Evolutionary conservation across 2,797 vertebrate genomes (phyloP).

Genomic region (Premnoplex brunnescens): DNA sequence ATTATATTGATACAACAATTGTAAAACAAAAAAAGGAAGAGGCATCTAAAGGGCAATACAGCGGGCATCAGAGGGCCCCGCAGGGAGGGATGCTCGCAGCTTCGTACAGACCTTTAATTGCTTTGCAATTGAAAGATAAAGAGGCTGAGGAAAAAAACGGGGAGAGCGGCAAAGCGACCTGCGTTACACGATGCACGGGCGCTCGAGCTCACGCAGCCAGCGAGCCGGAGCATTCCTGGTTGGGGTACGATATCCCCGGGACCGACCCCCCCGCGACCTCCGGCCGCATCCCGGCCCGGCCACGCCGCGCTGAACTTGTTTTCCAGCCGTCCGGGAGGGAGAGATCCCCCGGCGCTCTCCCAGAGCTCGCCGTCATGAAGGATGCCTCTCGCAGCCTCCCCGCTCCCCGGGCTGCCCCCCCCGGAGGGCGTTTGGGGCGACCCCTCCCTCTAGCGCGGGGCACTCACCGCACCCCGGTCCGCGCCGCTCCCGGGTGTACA

Average conservation of each 20-base stretch:
- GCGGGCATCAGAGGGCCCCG: slow-evolving; percentile 72
- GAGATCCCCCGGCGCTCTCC: no score
- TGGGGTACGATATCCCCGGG: no score
- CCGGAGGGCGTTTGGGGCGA: no score
- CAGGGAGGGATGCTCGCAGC: slow-evolving; percentile 69
- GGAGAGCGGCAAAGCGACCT: slow-evolving; percentile 45
- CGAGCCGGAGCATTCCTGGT: neutral
- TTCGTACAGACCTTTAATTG: slow-evolving; percentile 80
- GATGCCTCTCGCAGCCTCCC: neutral
- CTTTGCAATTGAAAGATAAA: slow-evolving; percentile 78
- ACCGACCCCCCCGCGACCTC: rapidly evolving
- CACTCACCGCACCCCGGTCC: neutral
- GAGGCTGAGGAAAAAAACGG: slow-evolving; percentile 20
- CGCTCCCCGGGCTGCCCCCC: neutral
- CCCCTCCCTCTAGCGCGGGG: neutral
- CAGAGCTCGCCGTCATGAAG: neutral
- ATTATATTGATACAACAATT: slow-evolving; percentile 83
- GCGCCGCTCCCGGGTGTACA: neutral
- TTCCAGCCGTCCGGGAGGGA: neutral
- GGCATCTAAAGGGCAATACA: slow-evolving; percentile 80
- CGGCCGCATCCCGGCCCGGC: neutral
- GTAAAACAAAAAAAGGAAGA: slow-evolving; percentile 79
- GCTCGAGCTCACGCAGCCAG: neutral
- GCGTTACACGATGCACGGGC: neutral
- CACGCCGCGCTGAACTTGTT: neutral